These are phyloP conservation scores for Geophilus truncorum DNA, from an alignment of 2,888 invertebrate species.

Conservation along the genomic window DNA sequence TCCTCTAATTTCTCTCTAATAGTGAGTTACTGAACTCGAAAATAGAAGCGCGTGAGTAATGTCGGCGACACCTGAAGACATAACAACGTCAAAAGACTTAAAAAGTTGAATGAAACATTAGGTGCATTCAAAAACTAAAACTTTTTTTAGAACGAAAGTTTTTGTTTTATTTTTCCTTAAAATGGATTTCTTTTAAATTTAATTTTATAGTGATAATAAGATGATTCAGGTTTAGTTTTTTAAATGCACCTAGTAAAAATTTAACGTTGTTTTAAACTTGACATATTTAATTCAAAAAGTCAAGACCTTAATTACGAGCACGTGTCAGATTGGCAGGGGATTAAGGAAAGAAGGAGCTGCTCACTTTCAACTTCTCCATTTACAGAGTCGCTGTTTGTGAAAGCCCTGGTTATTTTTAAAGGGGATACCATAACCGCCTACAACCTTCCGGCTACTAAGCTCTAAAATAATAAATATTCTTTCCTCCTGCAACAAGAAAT, in stretches of 20 bases:
- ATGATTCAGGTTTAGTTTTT: no score
- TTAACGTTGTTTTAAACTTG: no score
- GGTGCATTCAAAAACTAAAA: no score
- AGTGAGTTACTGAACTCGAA: not conserved
- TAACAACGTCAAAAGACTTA: no score
- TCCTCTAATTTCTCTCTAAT: not conserved
- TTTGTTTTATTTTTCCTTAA: no score
- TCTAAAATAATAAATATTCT: slow-evolving; percentile 6
- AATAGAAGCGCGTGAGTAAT: not conserved
- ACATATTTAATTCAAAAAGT: no score
- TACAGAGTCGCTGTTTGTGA: not conserved
- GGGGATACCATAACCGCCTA: slow-evolving; percentile 8
- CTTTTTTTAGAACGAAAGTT: no score
- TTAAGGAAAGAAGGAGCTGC: not conserved
- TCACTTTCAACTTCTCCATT: not conserved
- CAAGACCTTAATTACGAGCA: not conserved
- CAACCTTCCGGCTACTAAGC: slow-evolving; percentile 18
- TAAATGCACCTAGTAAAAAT: no score
- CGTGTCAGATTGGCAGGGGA: not conserved
- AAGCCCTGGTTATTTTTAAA: slow-evolving; percentile 2
- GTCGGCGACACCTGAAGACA: not conserved
- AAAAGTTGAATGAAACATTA: no score
- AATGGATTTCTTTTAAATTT: no score
- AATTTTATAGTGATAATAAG: no score
- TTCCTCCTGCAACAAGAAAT: not conserved